Evolutionary conservation across 2,113 vertebrate genomes (phyloP).

Genomic region (Eublepharis macularius): DNA sequence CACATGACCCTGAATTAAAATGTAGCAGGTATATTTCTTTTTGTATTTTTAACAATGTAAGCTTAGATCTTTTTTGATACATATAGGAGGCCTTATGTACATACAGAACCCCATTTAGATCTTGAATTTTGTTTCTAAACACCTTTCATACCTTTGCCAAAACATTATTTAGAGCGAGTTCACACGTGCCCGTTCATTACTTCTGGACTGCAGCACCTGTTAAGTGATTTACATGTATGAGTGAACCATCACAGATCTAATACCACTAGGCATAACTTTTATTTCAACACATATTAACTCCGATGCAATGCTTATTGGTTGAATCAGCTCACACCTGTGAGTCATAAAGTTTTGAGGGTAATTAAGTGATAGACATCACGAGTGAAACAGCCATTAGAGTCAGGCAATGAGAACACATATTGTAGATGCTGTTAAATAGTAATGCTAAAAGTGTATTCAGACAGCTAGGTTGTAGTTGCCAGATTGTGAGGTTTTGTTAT

Average conservation of each 20-base stretch:
- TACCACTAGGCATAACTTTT: neutral
- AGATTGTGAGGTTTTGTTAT: conserved; percentile 23
- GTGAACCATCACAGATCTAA: neutral
- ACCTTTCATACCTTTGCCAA: conserved; percentile 32
- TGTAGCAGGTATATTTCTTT: neutral
- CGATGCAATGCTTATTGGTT: neutral
- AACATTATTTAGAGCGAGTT: neutral
- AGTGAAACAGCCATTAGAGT: conserved; percentile 29
- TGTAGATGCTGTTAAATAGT: conserved; percentile 44
- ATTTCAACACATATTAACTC: neutral
- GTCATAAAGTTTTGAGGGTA: neutral
- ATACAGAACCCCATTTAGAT: neutral
- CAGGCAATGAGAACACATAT: conserved; percentile 36
- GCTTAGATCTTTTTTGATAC: conserved; percentile 33
- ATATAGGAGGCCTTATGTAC: neutral
- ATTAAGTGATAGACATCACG: neutral
- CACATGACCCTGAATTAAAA: neutral
- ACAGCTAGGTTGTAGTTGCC: conserved; percentile 30
- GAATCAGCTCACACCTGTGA: neutral
- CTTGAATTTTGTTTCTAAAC: conserved; percentile 49
- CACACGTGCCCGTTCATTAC: neutral
- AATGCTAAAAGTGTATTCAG: neutral
- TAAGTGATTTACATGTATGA: neutral
- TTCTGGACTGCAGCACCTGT: neutral
- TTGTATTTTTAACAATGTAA: neutral